These are phyloP conservation scores for Calcarius lapponicus DNA, from an alignment of 2,797 vertebrate genomes.

Conservation along the genomic window DNA sequence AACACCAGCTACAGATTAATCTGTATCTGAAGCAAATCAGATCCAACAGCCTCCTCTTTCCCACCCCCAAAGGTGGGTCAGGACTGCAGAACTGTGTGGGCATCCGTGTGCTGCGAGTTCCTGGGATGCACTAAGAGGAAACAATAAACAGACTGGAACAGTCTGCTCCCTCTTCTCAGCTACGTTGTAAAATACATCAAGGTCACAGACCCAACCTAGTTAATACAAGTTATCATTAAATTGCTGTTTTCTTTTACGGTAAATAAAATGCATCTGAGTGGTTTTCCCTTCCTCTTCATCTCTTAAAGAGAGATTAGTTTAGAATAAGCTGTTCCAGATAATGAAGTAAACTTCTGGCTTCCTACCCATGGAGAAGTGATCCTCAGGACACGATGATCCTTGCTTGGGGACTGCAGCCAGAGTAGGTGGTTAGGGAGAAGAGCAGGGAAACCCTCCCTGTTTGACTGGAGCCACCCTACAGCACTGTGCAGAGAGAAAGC, in stretches of 20 bases:
- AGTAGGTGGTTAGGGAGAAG: not conserved
- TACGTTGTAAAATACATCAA: constrained; percentile 36
- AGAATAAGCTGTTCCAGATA: constrained; percentile 62
- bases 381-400: not conserved
- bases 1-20: not conserved
- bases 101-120: accelerated
- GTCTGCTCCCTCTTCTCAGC: constrained; percentile 41
- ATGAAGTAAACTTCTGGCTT: constrained; percentile 63
- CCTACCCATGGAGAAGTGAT: not conserved
- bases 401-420: not conserved
- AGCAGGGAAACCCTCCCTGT: not conserved
- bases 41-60: not conserved
- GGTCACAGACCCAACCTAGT: constrained; percentile 60
- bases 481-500: not conserved
- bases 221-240: constrained; percentile 67
- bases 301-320: constrained; percentile 63
- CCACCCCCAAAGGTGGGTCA: constrained; percentile 9
- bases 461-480: not conserved
- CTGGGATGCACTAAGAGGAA: not conserved
- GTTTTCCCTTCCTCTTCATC: constrained; percentile 11
- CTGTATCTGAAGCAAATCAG: not conserved
- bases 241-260: constrained; percentile 1
- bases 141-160: constrained; percentile 23
- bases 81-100: not conserved
- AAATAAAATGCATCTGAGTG: constrained; percentile 36